These are phyloP conservation scores for Microctonus aethiopoides DNA, from an alignment of 2,888 invertebrate species.

Conservation along the genomic window DNA sequence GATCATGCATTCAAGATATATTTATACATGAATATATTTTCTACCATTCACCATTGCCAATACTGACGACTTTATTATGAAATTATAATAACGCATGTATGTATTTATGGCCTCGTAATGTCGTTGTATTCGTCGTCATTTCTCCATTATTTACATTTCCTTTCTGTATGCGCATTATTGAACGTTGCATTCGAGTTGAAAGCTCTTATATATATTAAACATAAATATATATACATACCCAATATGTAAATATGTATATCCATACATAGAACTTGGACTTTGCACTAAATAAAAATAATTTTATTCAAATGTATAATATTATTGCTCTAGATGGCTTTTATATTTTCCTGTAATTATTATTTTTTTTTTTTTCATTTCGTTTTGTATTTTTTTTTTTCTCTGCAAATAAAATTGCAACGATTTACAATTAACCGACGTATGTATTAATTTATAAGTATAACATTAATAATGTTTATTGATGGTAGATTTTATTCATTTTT, in stretches of 20 bases:
- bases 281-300: not conserved
- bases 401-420: not conserved
- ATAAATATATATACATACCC: not conserved
- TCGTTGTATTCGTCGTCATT: not conserved
- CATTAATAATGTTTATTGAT: too few species aligned
- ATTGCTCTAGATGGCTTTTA: not conserved
- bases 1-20: slow-evolving; percentile 47
- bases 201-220: too few species aligned
- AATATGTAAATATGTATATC: not conserved
- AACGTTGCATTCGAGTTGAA: not conserved
- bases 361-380: too few species aligned
- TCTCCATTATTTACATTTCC: not conserved
- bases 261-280: not conserved
- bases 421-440: not conserved
- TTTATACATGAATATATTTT: not conserved
- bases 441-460: too few species aligned
- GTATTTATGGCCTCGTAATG: not conserved
- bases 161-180: not conserved
- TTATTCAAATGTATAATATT: not conserved
- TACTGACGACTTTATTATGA: slow-evolving; percentile 47
- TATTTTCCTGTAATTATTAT: not conserved
- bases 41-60: not conserved
- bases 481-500: not conserved
- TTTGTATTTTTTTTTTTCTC: not conserved
- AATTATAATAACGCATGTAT: slow-evolving; percentile 12